Base-by-base conservation (phyloP, 2,797 vertebrate species). In the Melanogrammus aeglefinus region DNA sequence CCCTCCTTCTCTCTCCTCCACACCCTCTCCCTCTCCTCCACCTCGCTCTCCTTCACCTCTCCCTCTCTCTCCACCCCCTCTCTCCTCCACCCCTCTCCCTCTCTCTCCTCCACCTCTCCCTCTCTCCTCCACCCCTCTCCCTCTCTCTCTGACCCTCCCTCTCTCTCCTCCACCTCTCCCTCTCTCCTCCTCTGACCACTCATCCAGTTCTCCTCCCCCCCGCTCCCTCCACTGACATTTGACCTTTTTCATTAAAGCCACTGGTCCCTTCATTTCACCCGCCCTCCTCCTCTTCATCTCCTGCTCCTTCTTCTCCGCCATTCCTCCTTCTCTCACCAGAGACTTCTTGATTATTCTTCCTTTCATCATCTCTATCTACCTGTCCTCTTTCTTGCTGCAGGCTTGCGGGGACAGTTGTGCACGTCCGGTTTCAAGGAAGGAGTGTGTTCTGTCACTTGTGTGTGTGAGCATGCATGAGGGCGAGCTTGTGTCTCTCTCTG, bases 171-270 rank as follows among this genome's bases (percentile, higher is more conserved):
- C 31, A 31, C 31, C 31, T 3, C 31, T 31, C 31, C 31, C 31
- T 31, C 31, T 31, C 1, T 3, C 31, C 31, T 31, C 31, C 31
- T 2, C 29, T 31, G 29, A 31, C 29, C 29, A 31, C 29, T 31
- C 29, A 31, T 31, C 29, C 29, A 31, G 1, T 2, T 2, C 31
- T 3, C 31, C 31, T 31, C 31, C 29, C 31, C 31, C 31, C 1
- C 31, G 77, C 69, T 80, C 47, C 35, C 16, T 74, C 41, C 76
- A 44, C 31, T 69, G 82, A 81, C 79, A 79, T 81, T 39, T 79
- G 74, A 41, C 77, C 79, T 51, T 7, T 35, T 77, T 78, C 71
- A 84, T 87, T 85, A 83, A 75, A 84, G 74, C 63, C 79, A 1
- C 8, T 24, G 69, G 76, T 76, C 73, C 12, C 73, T 86, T 83